phyloP scores from a whole-genome alignment of 2,113 vertebrate genomes.

The Aldabrachelys gigantea region DNA sequence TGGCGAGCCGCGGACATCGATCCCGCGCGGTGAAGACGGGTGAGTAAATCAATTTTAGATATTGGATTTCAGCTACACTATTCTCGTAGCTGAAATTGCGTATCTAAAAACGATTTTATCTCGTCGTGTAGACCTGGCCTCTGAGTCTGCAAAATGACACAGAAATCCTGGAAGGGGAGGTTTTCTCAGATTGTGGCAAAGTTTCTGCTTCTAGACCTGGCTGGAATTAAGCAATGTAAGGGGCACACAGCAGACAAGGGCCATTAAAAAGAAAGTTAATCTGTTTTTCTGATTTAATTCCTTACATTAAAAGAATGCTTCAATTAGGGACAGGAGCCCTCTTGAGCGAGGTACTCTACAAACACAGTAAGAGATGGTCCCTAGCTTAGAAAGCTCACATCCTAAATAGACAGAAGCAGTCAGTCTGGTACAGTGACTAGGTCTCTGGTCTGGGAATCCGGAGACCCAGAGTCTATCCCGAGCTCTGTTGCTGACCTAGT shows the following conservation, averaged over 20 bases:
- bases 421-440: fast-evolving
- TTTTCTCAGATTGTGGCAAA: background rate
- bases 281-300: background rate
- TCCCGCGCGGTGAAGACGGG: too few relatives aligned
- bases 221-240: fast-evolving
- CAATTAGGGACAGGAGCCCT: background rate
- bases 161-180: background rate
- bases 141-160: background rate
- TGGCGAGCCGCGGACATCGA: too few relatives aligned
- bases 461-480: background rate
- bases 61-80: too few relatives aligned
- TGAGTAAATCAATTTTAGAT: too few relatives aligned
- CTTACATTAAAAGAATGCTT: background rate
- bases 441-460: background rate
- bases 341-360: background rate
- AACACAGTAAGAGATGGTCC: fast-evolving
- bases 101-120: too few relatives aligned
- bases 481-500: background rate
- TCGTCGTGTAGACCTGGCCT: too few relatives aligned
- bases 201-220: background rate
- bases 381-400: fast-evolving
- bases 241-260: background rate
- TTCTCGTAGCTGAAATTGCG: too few relatives aligned
- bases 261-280: background rate
- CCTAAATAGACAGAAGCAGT: background rate